Base-by-base conservation (phyloP, 1,140 invertebrate genomes). In the Drosophila dunni region DNA sequence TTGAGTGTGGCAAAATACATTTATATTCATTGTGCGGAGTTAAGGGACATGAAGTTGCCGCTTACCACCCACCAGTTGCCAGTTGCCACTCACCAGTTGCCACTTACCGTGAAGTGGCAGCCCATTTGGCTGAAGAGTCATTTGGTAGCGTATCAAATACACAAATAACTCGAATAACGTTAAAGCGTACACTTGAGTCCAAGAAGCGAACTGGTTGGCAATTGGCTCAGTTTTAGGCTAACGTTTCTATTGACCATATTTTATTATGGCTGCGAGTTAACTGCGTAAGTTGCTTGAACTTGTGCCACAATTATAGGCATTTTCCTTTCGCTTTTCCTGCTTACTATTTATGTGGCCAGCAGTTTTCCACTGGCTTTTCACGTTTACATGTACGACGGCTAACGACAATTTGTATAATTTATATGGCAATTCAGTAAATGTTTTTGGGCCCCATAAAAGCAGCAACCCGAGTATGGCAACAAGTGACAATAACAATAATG, bases 341-440 rank as follows among this genome's bases (percentile, higher is more conserved):
- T 29, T 7, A n/a, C 33, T 45, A 70, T 70, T 75, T 53, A 70
- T 70, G 46, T 17, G 9, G 38, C 38, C 17, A 11, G 20, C 6
- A 17, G 1, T 38, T 38, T 38, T 45, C 42, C n/a, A 60, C 17
- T 60, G 7, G 24, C 15, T 48, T n/a, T 24, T 17, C 29, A 33
- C 36, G 3, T 62, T 61, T 51, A 20, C 46, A 64, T 64, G 61
- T 64, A 40, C 34, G 24, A 57, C 20, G 60, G 7, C 17, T 17
- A 74, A 74, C 57, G 66, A 76, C 79, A 75, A 68, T 79, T 71
- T 70, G 74, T 78, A 78, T 81, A 85, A 85, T 85, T 84, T 85
- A 78, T 85, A 73, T 85, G 81, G 81, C 81, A 85, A 70, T 81
- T 85, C 78, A 78, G 36, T 81, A 79, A 71, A 75, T 68, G 63